These are phyloP conservation scores for Luperina testacea DNA, from an alignment of 2,888 invertebrate species.

Conservation along the genomic window DNA sequence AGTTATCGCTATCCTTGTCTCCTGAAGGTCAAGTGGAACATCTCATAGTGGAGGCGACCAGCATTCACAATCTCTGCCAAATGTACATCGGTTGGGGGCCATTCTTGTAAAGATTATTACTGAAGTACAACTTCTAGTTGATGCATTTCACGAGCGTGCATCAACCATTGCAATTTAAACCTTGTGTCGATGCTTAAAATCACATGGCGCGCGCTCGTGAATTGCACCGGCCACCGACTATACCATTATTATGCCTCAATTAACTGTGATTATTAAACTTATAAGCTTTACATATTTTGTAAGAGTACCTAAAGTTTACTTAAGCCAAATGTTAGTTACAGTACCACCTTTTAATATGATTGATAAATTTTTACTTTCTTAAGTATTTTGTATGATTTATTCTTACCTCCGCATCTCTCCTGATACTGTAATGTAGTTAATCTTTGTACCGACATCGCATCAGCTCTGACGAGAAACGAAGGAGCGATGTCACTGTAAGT, in stretches of 20 bases:
- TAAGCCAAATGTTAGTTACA: constrained; percentile 11
- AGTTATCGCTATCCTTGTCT: constrained; percentile 93
- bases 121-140: not conserved
- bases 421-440: not conserved
- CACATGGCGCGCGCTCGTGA: not conserved
- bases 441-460: not conserved
- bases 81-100: constrained; percentile 99
- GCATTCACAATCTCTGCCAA: constrained; percentile 95
- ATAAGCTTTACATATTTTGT: constrained; percentile 28
- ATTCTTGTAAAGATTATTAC: constrained; percentile 90
- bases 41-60: constrained; percentile 97
- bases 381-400: constrained; percentile 19
- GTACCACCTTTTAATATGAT: not conserved
- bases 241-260: constrained; percentile 24
- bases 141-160: not conserved
- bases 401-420: not conserved
- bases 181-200: not conserved
- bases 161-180: constrained; percentile 3
- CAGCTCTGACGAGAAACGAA: not conserved
- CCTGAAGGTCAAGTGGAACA: constrained; percentile 98
- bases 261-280: constrained; percentile 47
- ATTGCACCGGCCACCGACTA: not conserved
- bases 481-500: not conserved
- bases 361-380: constrained; percentile 30
- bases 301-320: constrained; percentile 10